phyloP scores from a whole-genome alignment of 1,140 invertebrate genomes.

The Hylaeus volcanicus region DNA sequence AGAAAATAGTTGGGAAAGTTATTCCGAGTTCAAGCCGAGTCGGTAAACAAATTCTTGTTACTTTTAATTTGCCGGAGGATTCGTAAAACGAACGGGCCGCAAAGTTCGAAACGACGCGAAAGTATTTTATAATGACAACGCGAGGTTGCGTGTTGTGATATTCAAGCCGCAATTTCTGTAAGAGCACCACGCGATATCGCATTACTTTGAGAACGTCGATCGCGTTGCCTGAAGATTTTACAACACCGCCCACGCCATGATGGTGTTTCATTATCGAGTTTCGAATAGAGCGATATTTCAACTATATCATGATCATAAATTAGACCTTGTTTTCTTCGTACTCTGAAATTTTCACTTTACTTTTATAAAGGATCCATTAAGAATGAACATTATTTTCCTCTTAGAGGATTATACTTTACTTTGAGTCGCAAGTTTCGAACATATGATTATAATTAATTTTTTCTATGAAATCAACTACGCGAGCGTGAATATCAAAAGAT shows the following conservation, averaged over 20 bases:
- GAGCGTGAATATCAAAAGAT: too few species aligned
- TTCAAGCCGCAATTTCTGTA: constrained; percentile 40
- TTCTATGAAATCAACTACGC: too few species aligned
- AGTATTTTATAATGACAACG: constrained; percentile 33
- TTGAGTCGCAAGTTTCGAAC: too few species aligned
- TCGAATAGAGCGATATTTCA: constrained; percentile 46
- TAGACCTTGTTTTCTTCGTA: constrained; percentile 12
- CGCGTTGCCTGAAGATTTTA: constrained; percentile 16
- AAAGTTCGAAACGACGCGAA: background rate
- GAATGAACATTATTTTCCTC: background rate
- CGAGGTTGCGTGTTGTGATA: constrained; percentile 33
- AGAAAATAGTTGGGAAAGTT: too few species aligned
- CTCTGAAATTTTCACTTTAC: constrained; percentile 10
- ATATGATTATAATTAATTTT: too few species aligned
- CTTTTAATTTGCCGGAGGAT: background rate
- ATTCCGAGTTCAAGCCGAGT: too few species aligned
- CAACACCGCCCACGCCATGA: background rate
- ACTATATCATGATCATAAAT: constrained; percentile 43
- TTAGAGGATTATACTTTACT: background rate
- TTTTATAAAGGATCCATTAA: background rate
- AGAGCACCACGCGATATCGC: constrained; percentile 42
- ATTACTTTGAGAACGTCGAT: constrained; percentile 21
- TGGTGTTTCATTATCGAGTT: constrained; percentile 43
- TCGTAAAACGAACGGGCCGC: background rate
- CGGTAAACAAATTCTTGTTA: background rate